Percentiles rank a stretch among this genome's conserved stretches.
phyloP scores from a whole-genome alignment of 2,113 vertebrate species.

The Tenrec ecaudatus region DNA sequence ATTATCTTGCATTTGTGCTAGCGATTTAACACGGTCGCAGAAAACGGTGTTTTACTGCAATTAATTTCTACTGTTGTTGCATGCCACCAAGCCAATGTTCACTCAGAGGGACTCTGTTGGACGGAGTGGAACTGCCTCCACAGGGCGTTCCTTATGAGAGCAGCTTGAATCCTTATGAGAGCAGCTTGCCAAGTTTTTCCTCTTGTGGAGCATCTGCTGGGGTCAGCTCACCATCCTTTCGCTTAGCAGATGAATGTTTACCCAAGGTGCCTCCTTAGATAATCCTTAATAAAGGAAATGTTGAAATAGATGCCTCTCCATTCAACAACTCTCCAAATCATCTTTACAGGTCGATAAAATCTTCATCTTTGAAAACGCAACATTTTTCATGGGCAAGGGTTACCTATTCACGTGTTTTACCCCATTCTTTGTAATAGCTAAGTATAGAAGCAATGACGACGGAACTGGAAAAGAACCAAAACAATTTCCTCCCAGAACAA shows the following conservation, averaged over 20 bases:
- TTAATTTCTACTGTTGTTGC: not conserved
- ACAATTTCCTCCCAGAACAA: not conserved
- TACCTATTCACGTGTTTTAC: not conserved
- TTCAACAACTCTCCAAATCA: conserved; percentile 44
- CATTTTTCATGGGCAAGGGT: not conserved
- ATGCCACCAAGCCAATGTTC: not conserved
- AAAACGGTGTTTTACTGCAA: not conserved
- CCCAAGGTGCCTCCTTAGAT: not conserved
- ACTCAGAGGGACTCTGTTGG: not conserved
- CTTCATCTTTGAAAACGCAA: conserved; percentile 14
- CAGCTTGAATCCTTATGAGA: no score
- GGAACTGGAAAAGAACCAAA: not conserved
- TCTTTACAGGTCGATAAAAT: not conserved
- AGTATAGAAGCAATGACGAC: not conserved
- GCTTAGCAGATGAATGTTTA: not conserved
- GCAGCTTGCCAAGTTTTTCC: not conserved
- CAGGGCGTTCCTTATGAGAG: not conserved
- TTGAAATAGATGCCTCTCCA: not conserved
- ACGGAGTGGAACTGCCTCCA: not conserved
- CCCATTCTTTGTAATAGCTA: not conserved
- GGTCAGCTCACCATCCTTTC: not conserved
- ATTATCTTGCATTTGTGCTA: not conserved
- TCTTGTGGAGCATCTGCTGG: no score
- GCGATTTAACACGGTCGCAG: not conserved
- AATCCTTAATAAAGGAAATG: conserved; percentile 14